Evolutionary conservation across 1,140 invertebrate genomes (phyloP), one percentile per base, ranked within the genome.

Genomic region (Paramacrobiotus metropolitanus): DNA sequence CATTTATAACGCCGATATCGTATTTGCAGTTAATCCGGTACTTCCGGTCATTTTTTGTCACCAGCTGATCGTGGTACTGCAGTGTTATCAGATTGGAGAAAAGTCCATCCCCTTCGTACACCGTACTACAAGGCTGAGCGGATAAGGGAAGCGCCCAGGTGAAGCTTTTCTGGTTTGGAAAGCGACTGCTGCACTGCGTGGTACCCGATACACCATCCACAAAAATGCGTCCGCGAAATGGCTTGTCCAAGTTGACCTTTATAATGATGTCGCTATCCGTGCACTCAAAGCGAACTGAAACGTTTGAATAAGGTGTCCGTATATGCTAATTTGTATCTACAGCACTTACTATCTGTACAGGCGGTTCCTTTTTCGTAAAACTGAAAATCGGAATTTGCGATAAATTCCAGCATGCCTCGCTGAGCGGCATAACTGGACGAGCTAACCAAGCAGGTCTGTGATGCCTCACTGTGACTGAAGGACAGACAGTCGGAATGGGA

Each of bases 11-110:
- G 60, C 86, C 87, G 82, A 92, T 92, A 72, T 93, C 89, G 70
- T 93, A 93, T 0, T 88, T 93, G 69, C 89, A 93, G 69, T 91
- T 88, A 31, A 93, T 86, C 74, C 91, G 91, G 79, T 93, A 93
- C 67, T 92, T 91, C 72, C 93, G 93, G 71, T 93, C 89, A 1
- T 87, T 87, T 74, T 92, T 92, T 15, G 88, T 93, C 85, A 93
- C 90, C 1, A 93, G 88, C 3, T 92, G 87, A 68, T 87, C 91
- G 74, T 93, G 88, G 69, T 92, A 88, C 74, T 93, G 89, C 1
- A 93, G 78, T 1, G 93, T 88, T 21, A 93, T 87, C 0, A 88
- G 92, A 72, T 93, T 93, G 20, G 87, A 87, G 71, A 90, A 93
- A 29, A 91, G 84, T 59, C 88, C 88, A 67, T 82, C 86, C 87